phyloP scores from a whole-genome alignment of 2,797 vertebrate species.

The Rhabdomys pumilio region DNA sequence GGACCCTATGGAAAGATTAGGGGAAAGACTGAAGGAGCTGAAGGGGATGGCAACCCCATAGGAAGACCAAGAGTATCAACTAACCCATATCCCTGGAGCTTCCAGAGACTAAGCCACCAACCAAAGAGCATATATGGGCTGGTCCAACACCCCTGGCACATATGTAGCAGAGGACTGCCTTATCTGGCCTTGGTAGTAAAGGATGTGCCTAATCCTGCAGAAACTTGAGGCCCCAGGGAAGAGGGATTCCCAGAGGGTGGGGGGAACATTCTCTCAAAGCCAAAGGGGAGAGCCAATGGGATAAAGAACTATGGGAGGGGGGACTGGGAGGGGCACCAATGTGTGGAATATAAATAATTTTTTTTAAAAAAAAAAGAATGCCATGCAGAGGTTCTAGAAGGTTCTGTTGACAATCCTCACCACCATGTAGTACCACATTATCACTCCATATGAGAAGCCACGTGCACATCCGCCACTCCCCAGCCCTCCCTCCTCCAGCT shows the following conservation, averaged over 20 bases:
- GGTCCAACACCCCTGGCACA: not conserved
- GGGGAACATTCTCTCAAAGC: not conserved
- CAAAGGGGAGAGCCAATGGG: not conserved
- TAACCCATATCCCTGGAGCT: not conserved
- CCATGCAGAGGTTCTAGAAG: not conserved
- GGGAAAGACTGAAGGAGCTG: not conserved
- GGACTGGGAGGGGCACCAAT: not conserved
- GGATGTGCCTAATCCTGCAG: not conserved
- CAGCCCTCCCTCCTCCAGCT: not conserved
- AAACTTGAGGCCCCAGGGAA: not conserved
- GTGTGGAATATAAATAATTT: not conserved
- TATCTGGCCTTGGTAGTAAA: not conserved
- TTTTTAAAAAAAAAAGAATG: not conserved
- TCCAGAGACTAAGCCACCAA: not conserved
- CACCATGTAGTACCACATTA: not conserved
- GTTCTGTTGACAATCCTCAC: not conserved
- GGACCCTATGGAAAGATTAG: not conserved
- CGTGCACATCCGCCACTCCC: not conserved
- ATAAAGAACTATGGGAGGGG: not conserved
- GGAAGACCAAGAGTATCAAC: not conserved
- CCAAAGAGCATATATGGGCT: not conserved
- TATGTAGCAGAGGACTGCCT: not conserved
- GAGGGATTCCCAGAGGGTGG: not conserved
- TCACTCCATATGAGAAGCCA: not conserved
- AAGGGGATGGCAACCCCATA: not conserved